These are phyloP conservation scores for Philotrypesis tridentata DNA, from an alignment of 1,140 invertebrate species.

Conservation along the genomic window DNA sequence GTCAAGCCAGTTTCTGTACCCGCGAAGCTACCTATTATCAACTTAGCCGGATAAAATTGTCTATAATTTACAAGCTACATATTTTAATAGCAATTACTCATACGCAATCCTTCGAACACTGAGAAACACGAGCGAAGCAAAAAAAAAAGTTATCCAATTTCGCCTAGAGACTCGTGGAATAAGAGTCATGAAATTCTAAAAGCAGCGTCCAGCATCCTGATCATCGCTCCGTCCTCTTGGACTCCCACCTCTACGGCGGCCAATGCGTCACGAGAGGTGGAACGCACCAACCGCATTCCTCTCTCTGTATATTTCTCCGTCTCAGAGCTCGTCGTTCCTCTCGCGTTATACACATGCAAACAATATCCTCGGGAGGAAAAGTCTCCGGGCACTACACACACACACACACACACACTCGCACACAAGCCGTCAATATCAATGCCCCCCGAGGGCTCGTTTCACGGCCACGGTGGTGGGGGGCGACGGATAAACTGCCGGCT, in stretches of 20 bases:
- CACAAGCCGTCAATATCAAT: conserved; percentile 24
- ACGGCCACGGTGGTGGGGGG: conserved; percentile 14
- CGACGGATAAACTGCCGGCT: conserved; percentile 1
- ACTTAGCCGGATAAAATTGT: too few relatives aligned
- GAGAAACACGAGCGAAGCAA: too few relatives aligned
- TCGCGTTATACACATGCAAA: too few relatives aligned
- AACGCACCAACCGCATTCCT: background rate
- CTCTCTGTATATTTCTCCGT: background rate
- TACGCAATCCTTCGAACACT: too few relatives aligned
- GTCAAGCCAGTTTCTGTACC: too few relatives aligned
- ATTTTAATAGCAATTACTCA: too few relatives aligned
- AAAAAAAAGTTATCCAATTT: background rate
- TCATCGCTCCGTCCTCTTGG: background rate
- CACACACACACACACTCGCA: too few relatives aligned
- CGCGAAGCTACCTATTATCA: too few relatives aligned
- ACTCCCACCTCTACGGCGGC: background rate
- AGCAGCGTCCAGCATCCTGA: background rate
- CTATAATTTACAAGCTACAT: too few relatives aligned
- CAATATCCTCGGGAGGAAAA: conserved; percentile 6
- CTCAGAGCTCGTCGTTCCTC: too few relatives aligned
- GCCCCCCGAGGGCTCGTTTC: conserved; percentile 13
- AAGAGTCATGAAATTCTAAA: background rate
- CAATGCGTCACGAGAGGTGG: background rate
- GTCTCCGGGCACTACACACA: too few relatives aligned
- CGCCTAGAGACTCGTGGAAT: background rate